phyloP scores from a whole-genome alignment of 2,888 invertebrate species.

The Gortyna flavago region DNA sequence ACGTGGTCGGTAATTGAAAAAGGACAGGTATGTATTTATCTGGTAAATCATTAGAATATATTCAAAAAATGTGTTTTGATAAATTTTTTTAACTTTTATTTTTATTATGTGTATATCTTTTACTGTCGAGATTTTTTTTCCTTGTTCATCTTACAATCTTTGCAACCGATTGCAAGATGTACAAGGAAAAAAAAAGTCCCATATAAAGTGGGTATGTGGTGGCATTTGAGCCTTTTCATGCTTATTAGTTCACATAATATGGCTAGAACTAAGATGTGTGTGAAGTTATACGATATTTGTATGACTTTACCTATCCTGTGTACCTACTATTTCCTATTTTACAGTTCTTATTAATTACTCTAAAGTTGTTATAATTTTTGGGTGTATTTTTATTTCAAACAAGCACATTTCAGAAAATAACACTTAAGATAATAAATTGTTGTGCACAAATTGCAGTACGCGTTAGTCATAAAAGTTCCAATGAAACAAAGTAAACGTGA shows the following conservation, averaged over 20 bases:
- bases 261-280: background rate
- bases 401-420: background rate
- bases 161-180: too few species aligned
- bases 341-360: too few species aligned
- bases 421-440: background rate
- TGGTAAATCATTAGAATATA: background rate
- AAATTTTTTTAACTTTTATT: too few species aligned
- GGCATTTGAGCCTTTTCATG: background rate
- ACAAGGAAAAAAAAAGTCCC: too few species aligned
- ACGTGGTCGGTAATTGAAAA: slow-evolving; percentile 58
- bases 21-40: slow-evolving; percentile 35
- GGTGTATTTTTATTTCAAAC: background rate
- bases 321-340: background rate
- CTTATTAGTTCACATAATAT: background rate
- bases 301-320: background rate
- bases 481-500: slow-evolving; percentile 36
- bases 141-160: too few species aligned
- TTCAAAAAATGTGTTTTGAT: background rate
- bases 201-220: too few species aligned
- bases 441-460: slow-evolving; percentile 1
- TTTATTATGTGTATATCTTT: background rate
- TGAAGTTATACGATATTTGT: background rate
- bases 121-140: too few species aligned
- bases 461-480: slow-evolving; percentile 19
- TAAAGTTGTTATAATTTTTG: background rate